These are phyloP conservation scores for Hipposideros armiger DNA, from an alignment of 2,113 vertebrate genomes.

Conservation along the genomic window DNA sequence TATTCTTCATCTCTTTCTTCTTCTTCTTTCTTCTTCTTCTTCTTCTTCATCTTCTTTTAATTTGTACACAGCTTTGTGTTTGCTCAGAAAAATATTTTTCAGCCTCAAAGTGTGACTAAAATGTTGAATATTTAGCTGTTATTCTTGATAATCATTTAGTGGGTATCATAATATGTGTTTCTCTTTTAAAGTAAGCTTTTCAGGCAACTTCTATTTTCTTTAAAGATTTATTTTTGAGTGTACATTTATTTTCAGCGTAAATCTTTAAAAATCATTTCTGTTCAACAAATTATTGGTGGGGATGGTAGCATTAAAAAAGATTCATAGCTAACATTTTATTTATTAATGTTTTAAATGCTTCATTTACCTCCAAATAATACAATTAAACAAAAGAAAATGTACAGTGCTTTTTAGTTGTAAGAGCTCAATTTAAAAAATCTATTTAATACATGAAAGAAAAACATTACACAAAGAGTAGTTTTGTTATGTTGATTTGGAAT, in stretches of 20 bases:
- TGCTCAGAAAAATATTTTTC: not conserved
- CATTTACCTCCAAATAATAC: constrained; percentile 31
- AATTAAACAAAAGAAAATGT: not conserved
- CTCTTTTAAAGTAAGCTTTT: constrained; percentile 1
- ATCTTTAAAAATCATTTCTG: constrained; percentile 14
- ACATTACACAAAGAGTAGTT: not conserved
- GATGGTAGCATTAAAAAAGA: not conserved
- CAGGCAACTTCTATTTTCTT: not conserved
- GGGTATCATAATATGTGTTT: not conserved
- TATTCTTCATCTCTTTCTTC: too few species aligned
- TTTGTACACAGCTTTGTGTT: not conserved
- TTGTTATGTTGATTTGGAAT: not conserved
- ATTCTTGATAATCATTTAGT: constrained; percentile 10
- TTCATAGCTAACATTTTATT: not conserved
- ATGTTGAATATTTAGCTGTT: constrained; percentile 9
- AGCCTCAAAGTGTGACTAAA: not conserved
- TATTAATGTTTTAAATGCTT: constrained; percentile 19
- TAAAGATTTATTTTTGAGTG: not conserved
- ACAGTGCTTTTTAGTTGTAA: not conserved
- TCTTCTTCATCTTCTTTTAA: not conserved
- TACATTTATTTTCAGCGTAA: not conserved
- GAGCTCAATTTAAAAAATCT: not conserved
- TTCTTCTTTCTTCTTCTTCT: too few species aligned
- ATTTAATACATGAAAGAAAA: not conserved
- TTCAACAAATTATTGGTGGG: not conserved